Evolutionary conservation across 2,888 invertebrate species (phyloP), one percentile per base, ranked within the genome.

Genomic region (Aphodius granarius): DNA sequence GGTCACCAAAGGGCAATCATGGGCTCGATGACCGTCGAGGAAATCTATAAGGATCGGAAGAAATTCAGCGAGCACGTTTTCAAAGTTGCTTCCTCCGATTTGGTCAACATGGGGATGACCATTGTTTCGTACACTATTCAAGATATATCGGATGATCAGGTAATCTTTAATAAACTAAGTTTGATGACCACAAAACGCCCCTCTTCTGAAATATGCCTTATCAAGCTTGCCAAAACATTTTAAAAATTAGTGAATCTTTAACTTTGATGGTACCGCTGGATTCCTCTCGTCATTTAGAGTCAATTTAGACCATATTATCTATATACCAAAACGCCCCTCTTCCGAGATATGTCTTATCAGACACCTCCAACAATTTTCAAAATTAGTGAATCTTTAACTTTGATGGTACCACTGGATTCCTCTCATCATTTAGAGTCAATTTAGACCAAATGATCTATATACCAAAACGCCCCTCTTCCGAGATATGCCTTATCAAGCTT

Each of bases 1-100:
- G 96, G 96, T 75, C 96, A 96, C 85, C 96, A 96, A 87, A 90
- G 96, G 78, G 96, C 96, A 79, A 96, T 96, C 77, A 96, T 96
- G 95, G 96, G 96, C 64, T 94, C 94, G 79, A 96, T 96, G 96
- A 95, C 95, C 1, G 95, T 96, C 6, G 95, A 96, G 88, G 96
- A 96, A 88, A 96, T 96, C 84, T 96, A 96, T 86, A 96, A 96
- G 85, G 96, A 96, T 85, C 91, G 96, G 74, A 96, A 96, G 87
- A 96, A 96, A 86, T 96, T 96, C 86, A 95, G 95, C 81, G 95
- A 95, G 87, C 91, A 92, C 86, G 96, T 96, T 2, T 96, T 96
- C 83, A 95, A 96, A 88, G 96, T 96, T 18, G 96, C 96, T 2
- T 95, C 95, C 21, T 95, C 95, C 75, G 96, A 96, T 88, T 90